These are phyloP conservation scores for Acrocyrtus sp. DNA, from an alignment of 2,888 invertebrate genomes.

Conservation along the genomic window DNA sequence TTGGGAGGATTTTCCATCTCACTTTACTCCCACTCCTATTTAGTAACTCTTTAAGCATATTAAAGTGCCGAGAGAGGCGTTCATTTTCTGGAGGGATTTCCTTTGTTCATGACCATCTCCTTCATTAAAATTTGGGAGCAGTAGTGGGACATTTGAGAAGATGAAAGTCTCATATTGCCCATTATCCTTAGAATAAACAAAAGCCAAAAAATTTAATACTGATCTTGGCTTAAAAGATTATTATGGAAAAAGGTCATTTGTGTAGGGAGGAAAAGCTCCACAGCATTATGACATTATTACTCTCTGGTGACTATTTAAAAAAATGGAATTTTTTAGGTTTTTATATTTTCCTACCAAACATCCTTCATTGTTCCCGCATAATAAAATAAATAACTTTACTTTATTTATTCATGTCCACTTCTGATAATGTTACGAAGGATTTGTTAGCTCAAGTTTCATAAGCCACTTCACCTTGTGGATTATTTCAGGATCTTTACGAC, in stretches of 20 bases:
- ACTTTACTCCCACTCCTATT: not conserved
- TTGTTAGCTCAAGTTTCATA: too few relatives aligned
- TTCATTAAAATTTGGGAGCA: not conserved
- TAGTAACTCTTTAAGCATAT: not conserved
- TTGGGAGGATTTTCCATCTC: not conserved
- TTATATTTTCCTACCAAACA: constrained; percentile 18
- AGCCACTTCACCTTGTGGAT: too few relatives aligned
- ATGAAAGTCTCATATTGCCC: constrained; percentile 24
- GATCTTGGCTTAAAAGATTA: not conserved
- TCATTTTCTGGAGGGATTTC: not conserved
- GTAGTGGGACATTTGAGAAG: too few relatives aligned
- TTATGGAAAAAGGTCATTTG: not conserved
- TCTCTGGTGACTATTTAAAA: constrained; percentile 27
- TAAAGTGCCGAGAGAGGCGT: not conserved
- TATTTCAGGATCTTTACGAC: constrained; percentile 73
- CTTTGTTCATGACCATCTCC: not conserved
- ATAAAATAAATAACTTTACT: too few relatives aligned
- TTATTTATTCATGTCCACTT: too few relatives aligned
- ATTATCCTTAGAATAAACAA: constrained; percentile 29
- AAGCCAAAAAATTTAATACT: constrained; percentile 16
- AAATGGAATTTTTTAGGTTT: constrained; percentile 33
- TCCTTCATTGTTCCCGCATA: too few relatives aligned
- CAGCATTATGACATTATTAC: constrained; percentile 31
- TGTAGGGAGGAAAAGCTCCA: not conserved
- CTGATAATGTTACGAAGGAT: not conserved